Percentiles rank a stretch among this genome's conserved stretches.
Evolutionary conservation across 2,888 invertebrate species (phyloP).

Genomic region (Amorpha juglandis): DNA sequence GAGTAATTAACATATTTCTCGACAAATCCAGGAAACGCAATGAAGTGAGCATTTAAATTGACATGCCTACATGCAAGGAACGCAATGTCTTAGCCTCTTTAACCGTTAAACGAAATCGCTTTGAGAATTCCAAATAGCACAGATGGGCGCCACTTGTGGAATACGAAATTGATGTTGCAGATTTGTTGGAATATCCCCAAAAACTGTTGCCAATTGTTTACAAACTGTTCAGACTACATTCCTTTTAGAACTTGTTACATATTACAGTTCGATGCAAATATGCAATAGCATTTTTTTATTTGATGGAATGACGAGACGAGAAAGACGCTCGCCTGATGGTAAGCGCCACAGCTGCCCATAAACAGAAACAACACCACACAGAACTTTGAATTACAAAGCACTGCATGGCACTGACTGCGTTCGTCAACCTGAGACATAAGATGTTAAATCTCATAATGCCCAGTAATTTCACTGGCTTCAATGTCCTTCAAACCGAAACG

Average conservation of each 20-base stretch:
- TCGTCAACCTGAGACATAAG: too few relatives aligned
- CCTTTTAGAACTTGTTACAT: neutral
- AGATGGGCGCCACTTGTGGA: constrained; percentile 27
- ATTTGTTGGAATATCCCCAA: constrained; percentile 43
- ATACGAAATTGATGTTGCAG: constrained; percentile 38
- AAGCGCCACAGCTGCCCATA: too few relatives aligned
- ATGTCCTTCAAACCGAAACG: too few relatives aligned
- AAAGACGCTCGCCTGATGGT: too few relatives aligned
- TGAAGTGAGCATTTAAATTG: constrained; percentile 11
- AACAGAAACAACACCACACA: too few relatives aligned
- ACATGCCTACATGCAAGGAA: constrained; percentile 10
- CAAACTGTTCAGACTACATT: constrained; percentile 1
- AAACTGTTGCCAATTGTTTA: constrained; percentile 41
- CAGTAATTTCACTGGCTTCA: too few relatives aligned
- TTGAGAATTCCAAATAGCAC: constrained; percentile 20
- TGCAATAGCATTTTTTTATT: too few relatives aligned
- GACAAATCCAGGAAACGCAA: neutral
- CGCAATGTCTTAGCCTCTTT: constrained; percentile 26
- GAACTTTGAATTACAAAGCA: too few relatives aligned
- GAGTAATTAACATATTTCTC: neutral
- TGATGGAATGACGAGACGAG: too few relatives aligned
- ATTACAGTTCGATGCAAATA: neutral
- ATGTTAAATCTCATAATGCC: too few relatives aligned
- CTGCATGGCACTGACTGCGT: too few relatives aligned
- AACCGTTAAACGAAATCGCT: constrained; percentile 20